Conservation (phyloP, 2,797 vertebrate species). For the Sarcoramphus papa region DNA sequence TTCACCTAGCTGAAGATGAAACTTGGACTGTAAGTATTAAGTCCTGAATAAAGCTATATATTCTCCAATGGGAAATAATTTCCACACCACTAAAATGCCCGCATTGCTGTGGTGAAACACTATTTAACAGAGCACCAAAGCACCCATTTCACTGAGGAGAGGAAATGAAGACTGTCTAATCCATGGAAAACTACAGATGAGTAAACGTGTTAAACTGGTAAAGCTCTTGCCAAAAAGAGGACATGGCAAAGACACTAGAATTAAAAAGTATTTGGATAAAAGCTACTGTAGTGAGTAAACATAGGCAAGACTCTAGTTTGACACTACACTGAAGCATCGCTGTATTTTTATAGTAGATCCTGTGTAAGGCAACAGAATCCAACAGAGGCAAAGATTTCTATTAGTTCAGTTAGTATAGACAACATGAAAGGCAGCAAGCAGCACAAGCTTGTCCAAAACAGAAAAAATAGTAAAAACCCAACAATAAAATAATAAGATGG, state of each 20-base stretch:
- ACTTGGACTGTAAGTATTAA: not conserved
- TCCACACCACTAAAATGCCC: not conserved
- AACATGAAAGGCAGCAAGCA: not conserved
- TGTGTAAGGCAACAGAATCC: not conserved
- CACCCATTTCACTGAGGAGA: not conserved
- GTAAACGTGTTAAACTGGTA: not conserved
- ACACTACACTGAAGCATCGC: not conserved
- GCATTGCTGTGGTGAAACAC: not conserved
- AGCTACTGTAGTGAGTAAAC: not conserved
- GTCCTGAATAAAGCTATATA: not conserved
- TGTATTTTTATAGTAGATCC: not conserved
- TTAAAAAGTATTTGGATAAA: not conserved
- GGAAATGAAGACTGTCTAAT: not conserved
- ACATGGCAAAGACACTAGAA: not conserved
- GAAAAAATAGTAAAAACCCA: not conserved
- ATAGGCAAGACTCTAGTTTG: not conserved
- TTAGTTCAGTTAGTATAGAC: not conserved
- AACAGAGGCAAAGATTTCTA: not conserved
- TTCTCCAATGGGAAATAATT: not conserved
- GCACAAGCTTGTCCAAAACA: not conserved
- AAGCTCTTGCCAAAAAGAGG: not conserved
- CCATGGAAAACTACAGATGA: not conserved
- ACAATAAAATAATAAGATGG: not conserved
- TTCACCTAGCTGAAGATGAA: not conserved
- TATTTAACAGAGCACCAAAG: not conserved